Evolutionary conservation across 1,140 invertebrate genomes (phyloP), one percentile per base, ranked within the genome.

Genomic region (Macrostomum lignano): DNA sequence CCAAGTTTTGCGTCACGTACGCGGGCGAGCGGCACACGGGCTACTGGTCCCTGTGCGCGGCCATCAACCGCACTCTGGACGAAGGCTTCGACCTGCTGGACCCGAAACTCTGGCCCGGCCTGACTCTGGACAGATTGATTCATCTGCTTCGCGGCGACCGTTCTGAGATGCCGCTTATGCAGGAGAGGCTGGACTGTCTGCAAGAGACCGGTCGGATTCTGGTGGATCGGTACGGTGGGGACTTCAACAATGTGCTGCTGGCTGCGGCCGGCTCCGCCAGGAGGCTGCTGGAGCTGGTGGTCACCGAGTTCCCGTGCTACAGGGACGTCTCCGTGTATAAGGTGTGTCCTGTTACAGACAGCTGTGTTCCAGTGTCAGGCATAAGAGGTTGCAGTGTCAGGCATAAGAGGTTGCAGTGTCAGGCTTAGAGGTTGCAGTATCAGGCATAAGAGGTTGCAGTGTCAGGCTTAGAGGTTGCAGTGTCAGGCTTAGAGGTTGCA

Each of bases 1-100:
- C n/a, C n/a, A n/a, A n/a, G n/a, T n/a, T n/a, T n/a, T n/a, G n/a
- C n/a, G 73, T 88, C 1, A 50, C 41, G 1, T 68, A 36, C 60
- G 70, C 57, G 60, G 72, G 58, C 3, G 55, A 61, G 40, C 42
- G 43, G 5, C 65, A 81, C 40, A 71, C 71, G 15, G 84, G 82
- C 2, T 94, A 91, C 53, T 88, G 76, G 67, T 76, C 73, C 17
- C 52, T 86, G 9, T 81, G 77, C 62, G 77, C 78, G 29, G 77
- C 76, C 1, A 60, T 93, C 5, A 75, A 74, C 46, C 67, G 74
- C 48, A 78, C 81, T 17, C 51, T 78, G 13, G 67, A 71, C 49
- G 72, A 73, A 55, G 60, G 57, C 48, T 20, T 21, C 33, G 11
- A 9, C 21, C 29, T 25, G 23, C 10, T 10, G n/a, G 23, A 24